A percentile compares a stretch with the other conserved stretches of the same genome.
Evolutionary conservation across 2,113 vertebrate genomes (phyloP).

Genomic region (Psittacula cyanocephala): DNA sequence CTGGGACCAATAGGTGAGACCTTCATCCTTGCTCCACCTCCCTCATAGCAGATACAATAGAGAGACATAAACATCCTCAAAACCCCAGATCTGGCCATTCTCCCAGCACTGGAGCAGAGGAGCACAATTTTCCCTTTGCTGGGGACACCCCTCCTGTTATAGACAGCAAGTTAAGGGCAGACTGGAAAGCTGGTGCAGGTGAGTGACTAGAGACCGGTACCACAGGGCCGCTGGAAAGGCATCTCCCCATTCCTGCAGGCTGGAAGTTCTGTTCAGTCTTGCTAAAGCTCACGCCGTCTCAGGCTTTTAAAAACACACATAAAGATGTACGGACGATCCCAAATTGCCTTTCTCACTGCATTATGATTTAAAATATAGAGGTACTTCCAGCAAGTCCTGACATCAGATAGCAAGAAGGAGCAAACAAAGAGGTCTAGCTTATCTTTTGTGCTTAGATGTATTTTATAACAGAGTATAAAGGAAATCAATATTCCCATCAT

Average conservation of each 20-base stretch:
- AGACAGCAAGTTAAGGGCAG: rapidly evolving
- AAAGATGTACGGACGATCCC: neutral
- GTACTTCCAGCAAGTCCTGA: slow-evolving; percentile 44
- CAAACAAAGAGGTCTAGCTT: slow-evolving; percentile 49
- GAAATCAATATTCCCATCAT: slow-evolving; percentile 70
- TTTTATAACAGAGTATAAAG: slow-evolving; percentile 63
- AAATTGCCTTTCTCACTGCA: neutral
- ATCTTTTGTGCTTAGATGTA: slow-evolving; percentile 55
- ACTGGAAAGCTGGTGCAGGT: neutral
- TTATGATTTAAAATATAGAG: slow-evolving; percentile 45
- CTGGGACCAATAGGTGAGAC: neutral
- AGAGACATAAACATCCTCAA: neutral
- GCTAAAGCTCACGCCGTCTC: neutral
- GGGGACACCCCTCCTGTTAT: neutral
- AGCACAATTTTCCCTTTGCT: neutral
- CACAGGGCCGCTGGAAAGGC: neutral
- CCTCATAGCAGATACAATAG: neutral
- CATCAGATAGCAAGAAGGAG: slow-evolving; percentile 24
- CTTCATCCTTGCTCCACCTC: neutral
- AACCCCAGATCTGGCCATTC: neutral
- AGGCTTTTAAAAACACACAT: neutral
- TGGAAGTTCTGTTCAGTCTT: neutral
- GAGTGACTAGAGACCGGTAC: neutral
- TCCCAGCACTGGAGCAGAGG: neutral
- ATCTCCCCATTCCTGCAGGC: neutral